Percentiles rank a stretch among this genome's conserved stretches.
Evolutionary conservation across 2,113 vertebrate species (phyloP).

Genomic region (Sylvia atricapilla): DNA sequence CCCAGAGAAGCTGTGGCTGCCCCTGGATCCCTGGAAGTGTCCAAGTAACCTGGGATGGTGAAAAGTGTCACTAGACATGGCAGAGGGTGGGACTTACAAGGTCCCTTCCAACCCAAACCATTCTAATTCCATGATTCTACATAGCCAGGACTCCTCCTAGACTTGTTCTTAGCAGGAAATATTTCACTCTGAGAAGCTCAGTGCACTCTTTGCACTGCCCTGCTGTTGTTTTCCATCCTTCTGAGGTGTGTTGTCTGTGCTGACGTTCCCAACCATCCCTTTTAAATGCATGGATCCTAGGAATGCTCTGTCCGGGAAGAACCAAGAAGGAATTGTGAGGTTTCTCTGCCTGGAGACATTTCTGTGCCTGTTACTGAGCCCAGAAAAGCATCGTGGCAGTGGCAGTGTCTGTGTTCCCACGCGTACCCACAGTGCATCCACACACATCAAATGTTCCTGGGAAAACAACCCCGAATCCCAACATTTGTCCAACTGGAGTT

Average conservation of each 20-base stretch:
- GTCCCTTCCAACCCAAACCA: background rate
- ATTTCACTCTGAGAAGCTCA: background rate
- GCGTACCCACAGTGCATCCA: background rate
- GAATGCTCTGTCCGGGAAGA: background rate
- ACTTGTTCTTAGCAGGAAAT: background rate
- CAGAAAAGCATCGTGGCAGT: background rate
- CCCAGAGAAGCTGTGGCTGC: background rate
- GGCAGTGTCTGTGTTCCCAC: background rate
- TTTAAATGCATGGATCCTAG: background rate
- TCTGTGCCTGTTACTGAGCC: background rate
- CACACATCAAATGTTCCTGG: background rate
- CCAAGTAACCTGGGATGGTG: background rate
- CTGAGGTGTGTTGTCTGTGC: background rate
- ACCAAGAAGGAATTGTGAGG: background rate
- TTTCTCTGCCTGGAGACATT: background rate
- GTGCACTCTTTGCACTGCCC: background rate
- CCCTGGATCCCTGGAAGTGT: background rate
- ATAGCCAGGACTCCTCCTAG: background rate
- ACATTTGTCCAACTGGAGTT: background rate
- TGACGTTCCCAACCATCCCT: background rate
- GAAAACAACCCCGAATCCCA: background rate
- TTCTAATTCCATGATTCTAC: background rate
- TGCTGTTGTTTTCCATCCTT: background rate
- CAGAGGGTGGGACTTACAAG: background rate
- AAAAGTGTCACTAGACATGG: fast-evolving